Conservation (phyloP, 2,797 vertebrate species). For the Trachops cirrhosus region DNA sequence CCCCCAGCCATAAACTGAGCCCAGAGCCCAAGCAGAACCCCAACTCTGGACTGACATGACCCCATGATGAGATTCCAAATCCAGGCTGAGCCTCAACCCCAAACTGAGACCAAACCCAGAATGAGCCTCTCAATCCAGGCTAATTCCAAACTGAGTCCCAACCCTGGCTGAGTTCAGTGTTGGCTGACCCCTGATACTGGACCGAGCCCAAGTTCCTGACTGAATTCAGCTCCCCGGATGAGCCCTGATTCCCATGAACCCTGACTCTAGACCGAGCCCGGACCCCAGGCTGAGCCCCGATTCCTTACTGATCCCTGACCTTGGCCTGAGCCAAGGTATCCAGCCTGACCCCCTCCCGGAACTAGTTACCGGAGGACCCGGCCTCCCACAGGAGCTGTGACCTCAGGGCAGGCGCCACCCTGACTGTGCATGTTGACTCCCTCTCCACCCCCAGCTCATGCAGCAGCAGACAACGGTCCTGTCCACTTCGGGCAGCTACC, state of each 20-base stretch:
- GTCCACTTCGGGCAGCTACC: constrained; percentile 95
- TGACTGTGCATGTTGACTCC: background rate
- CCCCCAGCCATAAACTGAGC: background rate
- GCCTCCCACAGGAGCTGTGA: background rate
- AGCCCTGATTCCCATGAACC: background rate
- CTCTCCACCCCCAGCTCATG: constrained; percentile 90
- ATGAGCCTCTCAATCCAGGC: background rate
- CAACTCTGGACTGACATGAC: background rate
- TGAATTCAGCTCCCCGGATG: background rate
- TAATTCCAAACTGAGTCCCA: background rate
- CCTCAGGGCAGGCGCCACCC: background rate
- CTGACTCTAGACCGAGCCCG: background rate
- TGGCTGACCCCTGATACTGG: background rate
- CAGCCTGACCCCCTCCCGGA: background rate
- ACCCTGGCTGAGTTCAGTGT: background rate
- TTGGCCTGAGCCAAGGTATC: background rate
- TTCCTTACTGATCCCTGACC: background rate
- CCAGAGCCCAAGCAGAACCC: background rate
- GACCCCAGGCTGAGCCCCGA: background rate
- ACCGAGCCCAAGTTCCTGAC: background rate
- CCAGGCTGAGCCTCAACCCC: background rate
- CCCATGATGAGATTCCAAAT: background rate
- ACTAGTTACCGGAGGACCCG: background rate
- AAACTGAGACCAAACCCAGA: background rate
- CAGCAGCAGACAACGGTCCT: constrained; percentile 98